Percentiles rank a stretch among this genome's conserved stretches.
Conservation (phyloP, 1,140 invertebrate genomes). For the Drosophila nigrodunni region DNA sequence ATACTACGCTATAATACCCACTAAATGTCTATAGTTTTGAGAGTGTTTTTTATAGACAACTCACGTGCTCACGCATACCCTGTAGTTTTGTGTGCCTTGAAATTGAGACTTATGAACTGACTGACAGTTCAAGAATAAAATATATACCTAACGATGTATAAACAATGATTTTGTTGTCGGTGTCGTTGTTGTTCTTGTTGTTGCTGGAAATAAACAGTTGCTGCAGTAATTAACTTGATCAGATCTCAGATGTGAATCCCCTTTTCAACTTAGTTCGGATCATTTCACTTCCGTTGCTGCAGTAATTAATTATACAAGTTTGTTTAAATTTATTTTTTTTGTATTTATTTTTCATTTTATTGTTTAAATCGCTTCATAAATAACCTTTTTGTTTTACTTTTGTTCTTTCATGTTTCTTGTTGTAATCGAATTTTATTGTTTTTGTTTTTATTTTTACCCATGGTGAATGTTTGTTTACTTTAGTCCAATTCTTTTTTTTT, state of each 20-base stretch:
- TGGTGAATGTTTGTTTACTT: constrained; percentile 53
- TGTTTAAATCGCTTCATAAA: constrained; percentile 81
- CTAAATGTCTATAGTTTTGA: not conserved
- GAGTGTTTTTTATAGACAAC: not conserved
- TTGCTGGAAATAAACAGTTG: constrained; percentile 21
- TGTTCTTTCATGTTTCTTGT: constrained; percentile 47
- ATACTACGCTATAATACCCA: constrained; percentile 14
- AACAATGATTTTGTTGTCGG: not conserved
- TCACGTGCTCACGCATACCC: constrained; percentile 36
- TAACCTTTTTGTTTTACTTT: constrained; percentile 62
- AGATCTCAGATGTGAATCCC: constrained; percentile 27
- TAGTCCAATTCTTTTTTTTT: constrained; percentile 46
- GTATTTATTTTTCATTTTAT: constrained; percentile 76
- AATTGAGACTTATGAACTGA: not conserved
- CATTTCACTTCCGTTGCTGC: constrained; percentile 51
- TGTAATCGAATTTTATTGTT: constrained; percentile 63
- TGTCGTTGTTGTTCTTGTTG: not conserved
- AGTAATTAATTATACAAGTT: constrained; percentile 50
- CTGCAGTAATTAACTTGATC: constrained; percentile 29
- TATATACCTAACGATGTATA: not conserved
- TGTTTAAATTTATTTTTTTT: constrained; percentile 76
- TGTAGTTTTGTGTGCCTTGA: constrained; percentile 15
- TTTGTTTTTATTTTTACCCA: constrained; percentile 50
- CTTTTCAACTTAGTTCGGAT: constrained; percentile 2
- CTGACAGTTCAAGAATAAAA: constrained; percentile 23